phyloP scores from a whole-genome alignment of 2,888 invertebrate genomes.

The Therioaphis trifolii region DNA sequence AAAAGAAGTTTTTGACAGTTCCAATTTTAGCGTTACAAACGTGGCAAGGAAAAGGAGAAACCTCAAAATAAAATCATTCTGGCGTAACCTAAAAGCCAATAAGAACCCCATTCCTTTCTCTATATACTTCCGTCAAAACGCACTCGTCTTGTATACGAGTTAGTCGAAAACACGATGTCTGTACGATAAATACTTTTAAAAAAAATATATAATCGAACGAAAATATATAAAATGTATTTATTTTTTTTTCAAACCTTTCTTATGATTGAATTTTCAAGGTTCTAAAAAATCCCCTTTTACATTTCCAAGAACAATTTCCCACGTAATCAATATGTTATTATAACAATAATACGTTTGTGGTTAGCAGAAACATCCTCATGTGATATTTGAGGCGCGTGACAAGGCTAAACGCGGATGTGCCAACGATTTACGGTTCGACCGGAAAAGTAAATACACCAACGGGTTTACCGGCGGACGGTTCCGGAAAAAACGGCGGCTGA shows the following conservation, averaged over 20 bases:
- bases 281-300: not conserved
- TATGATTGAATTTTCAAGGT: not conserved
- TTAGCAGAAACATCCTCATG: constrained; percentile 97
- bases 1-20: constrained; percentile 56
- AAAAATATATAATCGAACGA: not conserved
- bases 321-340: not conserved
- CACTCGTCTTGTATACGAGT: not conserved
- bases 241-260: not conserved
- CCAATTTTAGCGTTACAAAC: constrained; percentile 47
- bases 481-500: constrained; percentile 66
- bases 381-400: constrained; percentile 94
- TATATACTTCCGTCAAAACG: not conserved
- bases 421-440: constrained; percentile 81
- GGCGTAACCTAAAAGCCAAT: constrained; percentile 44
- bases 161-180: constrained; percentile 24
- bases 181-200: not conserved
- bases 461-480: constrained; percentile 69
- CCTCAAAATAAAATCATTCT: constrained; percentile 41
- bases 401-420: constrained; percentile 85
- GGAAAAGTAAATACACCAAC: constrained; percentile 69
- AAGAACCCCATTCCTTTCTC: not conserved
- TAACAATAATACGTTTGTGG: constrained; percentile 24
- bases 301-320: not conserved
- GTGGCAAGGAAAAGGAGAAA: constrained; percentile 8
- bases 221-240: too few relatives aligned